Conservation (phyloP, 1,140 invertebrate species). For the Musca vetustissima region DNA sequence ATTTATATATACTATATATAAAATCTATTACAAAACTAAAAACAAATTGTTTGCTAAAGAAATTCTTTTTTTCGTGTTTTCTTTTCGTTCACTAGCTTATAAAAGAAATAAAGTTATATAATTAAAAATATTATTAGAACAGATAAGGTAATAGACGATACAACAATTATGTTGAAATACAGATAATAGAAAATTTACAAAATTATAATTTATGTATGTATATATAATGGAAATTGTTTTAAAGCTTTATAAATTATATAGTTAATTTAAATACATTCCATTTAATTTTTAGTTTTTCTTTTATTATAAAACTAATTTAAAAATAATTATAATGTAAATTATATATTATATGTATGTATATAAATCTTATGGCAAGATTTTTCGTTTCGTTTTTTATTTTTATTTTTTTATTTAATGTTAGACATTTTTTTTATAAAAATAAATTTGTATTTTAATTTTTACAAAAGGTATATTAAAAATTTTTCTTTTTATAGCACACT, state of each 20-base stretch:
- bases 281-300: background rate
- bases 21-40: slow-evolving; percentile 24
- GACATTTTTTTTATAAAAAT: background rate
- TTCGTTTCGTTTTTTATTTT: slow-evolving; percentile 21
- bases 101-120: too few species aligned
- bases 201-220: background rate
- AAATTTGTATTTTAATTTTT: background rate
- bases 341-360: background rate
- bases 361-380: slow-evolving; percentile 34
- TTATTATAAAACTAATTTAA: background rate
- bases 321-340: background rate
- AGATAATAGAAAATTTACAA: background rate
- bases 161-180: background rate
- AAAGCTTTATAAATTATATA: background rate
- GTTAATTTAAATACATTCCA: background rate
- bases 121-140: background rate
- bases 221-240: slow-evolving; percentile 4
- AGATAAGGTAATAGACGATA: background rate
- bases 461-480: background rate
- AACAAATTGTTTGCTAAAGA: slow-evolving; percentile 25
- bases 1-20: background rate
- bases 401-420: slow-evolving; percentile 11
- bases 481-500: slow-evolving; percentile 40
- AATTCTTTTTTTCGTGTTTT: background rate
- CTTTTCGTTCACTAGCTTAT: background rate